Evolutionary conservation across 2,888 invertebrate genomes (phyloP).

Genomic region (Lasioglossum vierecki): DNA sequence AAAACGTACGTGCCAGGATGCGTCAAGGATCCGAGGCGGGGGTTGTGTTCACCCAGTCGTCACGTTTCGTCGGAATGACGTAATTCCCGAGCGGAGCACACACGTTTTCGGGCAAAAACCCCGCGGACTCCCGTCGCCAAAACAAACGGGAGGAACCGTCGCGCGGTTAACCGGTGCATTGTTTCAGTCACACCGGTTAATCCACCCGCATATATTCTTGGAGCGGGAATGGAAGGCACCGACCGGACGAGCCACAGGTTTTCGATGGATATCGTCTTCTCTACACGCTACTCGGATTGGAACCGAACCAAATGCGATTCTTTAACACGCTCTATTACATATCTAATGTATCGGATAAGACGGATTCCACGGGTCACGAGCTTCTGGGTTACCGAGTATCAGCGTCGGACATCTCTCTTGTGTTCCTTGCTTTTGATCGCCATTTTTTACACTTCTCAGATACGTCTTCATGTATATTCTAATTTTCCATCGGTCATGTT

Average conservation of each 20-base stretch:
- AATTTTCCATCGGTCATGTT: too few relatives aligned
- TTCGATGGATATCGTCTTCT: background rate
- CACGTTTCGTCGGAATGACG: conserved; percentile 40
- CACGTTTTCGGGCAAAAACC: conserved; percentile 43
- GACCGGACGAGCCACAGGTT: conserved; percentile 8
- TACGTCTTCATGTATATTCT: too few relatives aligned
- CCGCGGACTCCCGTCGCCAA: conserved; percentile 28
- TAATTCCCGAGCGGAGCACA: conserved; percentile 25
- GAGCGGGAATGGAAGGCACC: background rate
- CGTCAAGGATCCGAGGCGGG: background rate
- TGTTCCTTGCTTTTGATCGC: background rate
- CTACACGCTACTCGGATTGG: background rate
- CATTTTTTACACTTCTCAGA: background rate
- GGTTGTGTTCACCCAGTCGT: conserved; percentile 12
- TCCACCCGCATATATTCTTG: background rate
- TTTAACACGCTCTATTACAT: background rate
- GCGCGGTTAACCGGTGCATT: conserved; percentile 32
- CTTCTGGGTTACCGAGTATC: background rate
- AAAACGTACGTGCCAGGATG: background rate
- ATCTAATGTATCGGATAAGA: background rate
- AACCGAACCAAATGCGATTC: background rate
- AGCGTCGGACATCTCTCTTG: background rate
- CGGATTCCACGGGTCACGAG: background rate
- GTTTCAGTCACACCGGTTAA: conserved; percentile 10
- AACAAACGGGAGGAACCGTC: conserved; percentile 40